These are phyloP conservation scores for Carcinoscorpius rotundicauda DNA, from an alignment of 1,140 invertebrate genomes.

Conservation along the genomic window DNA sequence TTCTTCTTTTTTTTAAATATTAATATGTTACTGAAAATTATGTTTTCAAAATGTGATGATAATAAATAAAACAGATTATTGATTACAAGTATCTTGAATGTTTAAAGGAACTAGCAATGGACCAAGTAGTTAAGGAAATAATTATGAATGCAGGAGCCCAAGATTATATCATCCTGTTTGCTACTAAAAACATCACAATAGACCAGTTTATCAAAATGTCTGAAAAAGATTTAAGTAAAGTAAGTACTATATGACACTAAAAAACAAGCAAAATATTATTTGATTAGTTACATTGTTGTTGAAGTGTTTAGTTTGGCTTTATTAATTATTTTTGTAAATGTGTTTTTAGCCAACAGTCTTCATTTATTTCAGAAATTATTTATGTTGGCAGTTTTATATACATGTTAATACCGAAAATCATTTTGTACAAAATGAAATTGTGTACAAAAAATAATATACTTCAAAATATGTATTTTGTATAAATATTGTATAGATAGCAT, in stretches of 20 bases:
- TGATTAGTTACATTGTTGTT: too few relatives aligned
- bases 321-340: too few relatives aligned
- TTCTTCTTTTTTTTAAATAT: neutral
- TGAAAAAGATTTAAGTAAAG: slow-evolving; percentile 17
- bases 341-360: too few relatives aligned
- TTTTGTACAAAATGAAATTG: too few relatives aligned
- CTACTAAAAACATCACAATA: slow-evolving; percentile 13
- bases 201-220: slow-evolving; percentile 15
- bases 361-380: too few relatives aligned
- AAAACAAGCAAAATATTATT: too few relatives aligned
- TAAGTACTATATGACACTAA: neutral
- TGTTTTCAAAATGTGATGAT: slow-evolving; percentile 7
- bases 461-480: too few relatives aligned
- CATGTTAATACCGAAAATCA: too few relatives aligned
- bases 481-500: too few relatives aligned
- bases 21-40: neutral
- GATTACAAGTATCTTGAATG: neutral
- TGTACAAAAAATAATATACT: too few relatives aligned
- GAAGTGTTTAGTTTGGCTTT: too few relatives aligned
- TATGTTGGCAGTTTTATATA: too few relatives aligned
- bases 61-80: neutral
- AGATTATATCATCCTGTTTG: slow-evolving; percentile 20
- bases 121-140: slow-evolving; percentile 13
- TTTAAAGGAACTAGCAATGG: slow-evolving; percentile 15
- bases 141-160: slow-evolving; percentile 15